Evolutionary conservation across 2,888 invertebrate genomes (phyloP).

Genomic region (Acanthoscelides obtectus): DNA sequence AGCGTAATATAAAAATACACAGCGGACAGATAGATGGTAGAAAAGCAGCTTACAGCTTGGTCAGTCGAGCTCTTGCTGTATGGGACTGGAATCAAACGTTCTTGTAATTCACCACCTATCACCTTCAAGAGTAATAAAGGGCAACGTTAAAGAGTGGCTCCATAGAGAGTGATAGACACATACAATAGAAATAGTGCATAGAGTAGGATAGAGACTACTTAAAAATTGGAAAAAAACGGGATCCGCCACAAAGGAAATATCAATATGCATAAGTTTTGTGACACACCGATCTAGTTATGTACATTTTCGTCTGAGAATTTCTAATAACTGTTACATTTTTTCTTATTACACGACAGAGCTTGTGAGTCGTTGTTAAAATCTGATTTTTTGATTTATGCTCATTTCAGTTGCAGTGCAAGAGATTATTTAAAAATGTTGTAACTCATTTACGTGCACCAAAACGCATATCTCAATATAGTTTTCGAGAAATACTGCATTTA

Average conservation of each 20-base stretch:
- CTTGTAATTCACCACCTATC: slow-evolving; percentile 99
- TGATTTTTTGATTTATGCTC: no score
- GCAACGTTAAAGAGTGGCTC: slow-evolving; percentile 70
- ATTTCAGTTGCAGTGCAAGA: neutral
- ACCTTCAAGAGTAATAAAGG: slow-evolving; percentile 94
- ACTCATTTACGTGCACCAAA: no score
- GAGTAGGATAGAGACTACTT: slow-evolving; percentile 51
- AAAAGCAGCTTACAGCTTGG: slow-evolving; percentile 97
- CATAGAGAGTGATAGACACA: slow-evolving; percentile 53
- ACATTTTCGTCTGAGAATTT: no score
- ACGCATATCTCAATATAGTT: no score
- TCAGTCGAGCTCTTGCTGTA: slow-evolving; percentile 99
- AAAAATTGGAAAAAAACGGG: slow-evolving; percentile 34
- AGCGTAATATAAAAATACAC: slow-evolving; percentile 36
- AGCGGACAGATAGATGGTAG: slow-evolving; percentile 53
- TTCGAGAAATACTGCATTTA: no score
- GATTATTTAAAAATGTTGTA: neutral
- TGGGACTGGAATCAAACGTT: slow-evolving; percentile 99
- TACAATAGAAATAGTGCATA: slow-evolving; percentile 49
- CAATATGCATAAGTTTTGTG: neutral
- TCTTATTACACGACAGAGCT: no score
- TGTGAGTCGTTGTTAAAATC: no score
- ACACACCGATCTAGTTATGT: no score
- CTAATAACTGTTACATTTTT: no score
- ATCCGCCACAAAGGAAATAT: slow-evolving; percentile 19